Base-by-base conservation (phyloP, 2,113 vertebrate species). In the Nothoprocta pentlandii region DNA sequence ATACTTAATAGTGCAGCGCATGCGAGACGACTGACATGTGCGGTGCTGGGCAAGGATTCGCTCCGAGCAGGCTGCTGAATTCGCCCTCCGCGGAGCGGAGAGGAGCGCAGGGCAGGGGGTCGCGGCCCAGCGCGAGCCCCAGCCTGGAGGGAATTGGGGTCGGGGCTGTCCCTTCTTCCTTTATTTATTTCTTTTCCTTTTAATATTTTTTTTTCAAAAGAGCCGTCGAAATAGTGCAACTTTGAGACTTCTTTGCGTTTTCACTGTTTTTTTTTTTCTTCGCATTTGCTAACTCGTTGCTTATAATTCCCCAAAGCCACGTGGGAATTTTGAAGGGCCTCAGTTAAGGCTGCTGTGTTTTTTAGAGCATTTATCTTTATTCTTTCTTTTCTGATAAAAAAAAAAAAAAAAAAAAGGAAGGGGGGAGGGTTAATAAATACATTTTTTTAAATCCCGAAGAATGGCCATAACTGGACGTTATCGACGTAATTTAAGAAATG, bases 1-100 rank as follows among this genome's bases (percentile, higher is more conserved):
- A 93, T 95, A 93, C 89, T 92, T 89, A 94, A 92, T 87, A 90
- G 86, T 85, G 87, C 71, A 44, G 76, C 92, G 67, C 80, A 15
- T 49, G 64, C 87, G 80, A 80, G 87, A 89, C 70, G 68, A 84
- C 92, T 6, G 79, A 77, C 76, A 7, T 70, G 90, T 11, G 73
- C 6, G 42, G n/a, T 26, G 75, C 8, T 28, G 80, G 82, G 61
- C 68, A 87, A 69, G 56, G 67, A 34, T 61, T 19, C 82, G 36
- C 56, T 19, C 76, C 1, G 2, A 70, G 22, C 46, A 28, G 89
- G n/a, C 62, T 75, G 66, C 68, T 8, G 53, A 90, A 8, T 41
- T 75, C 15, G 53, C 77, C 42, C 68, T 90, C 87, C 30, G 47
- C 47, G 36, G 36, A 39, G 36, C 36, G 34, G 34, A 34, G 34